Base-by-base conservation (phyloP, 2,113 vertebrate species). In the Anhinga rufa region DNA sequence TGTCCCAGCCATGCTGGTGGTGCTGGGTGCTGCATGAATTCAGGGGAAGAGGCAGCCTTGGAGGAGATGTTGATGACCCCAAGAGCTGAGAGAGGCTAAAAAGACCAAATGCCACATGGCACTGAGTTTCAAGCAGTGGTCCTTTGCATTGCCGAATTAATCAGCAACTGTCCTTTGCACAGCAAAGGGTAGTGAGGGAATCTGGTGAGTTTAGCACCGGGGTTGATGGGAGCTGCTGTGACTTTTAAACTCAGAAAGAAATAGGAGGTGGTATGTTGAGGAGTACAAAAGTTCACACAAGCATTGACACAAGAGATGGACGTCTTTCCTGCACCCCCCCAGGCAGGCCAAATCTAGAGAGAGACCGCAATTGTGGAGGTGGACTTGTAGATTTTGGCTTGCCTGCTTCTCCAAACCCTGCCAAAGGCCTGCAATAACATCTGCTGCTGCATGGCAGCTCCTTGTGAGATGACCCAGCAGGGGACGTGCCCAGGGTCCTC, bases 1-100 rank as follows among this genome's bases (percentile, higher is more conserved):
- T 64, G 31, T 48, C 40, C 44, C 51, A 65, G 48, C 6, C 11
- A 4, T 17, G 62, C 9, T 0, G 0, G 15, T 19, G 18, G 22
- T 1, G 1, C 44, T 16, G 28, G 32, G 44, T 32, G 46, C 48
- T 78, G 26, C 6, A 55, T 4, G 34, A 79, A 64, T 12, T 7
- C 14, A 62, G n/a, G 65, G 40, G 14, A 72, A 49, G 32, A 19
- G 9, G 11, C 5, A 72, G 36, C 20, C 28, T 70, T 51, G 24
- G 9, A 88, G 36, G 11, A 90, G 44, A 49, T 26, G 9, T 14
- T 55, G 46, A 25, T 61, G 62, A 54, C 11, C 21, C 13, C 28
- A 46, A 48, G 38, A 71, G 42, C 42, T 21, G 36, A 54, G 57
- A 79, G 15, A 83, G 25, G 24, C 17, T 36, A 70, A 38, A 28